phyloP scores from a whole-genome alignment of 2,113 vertebrate species.

The Rhinoderma darwinii region DNA sequence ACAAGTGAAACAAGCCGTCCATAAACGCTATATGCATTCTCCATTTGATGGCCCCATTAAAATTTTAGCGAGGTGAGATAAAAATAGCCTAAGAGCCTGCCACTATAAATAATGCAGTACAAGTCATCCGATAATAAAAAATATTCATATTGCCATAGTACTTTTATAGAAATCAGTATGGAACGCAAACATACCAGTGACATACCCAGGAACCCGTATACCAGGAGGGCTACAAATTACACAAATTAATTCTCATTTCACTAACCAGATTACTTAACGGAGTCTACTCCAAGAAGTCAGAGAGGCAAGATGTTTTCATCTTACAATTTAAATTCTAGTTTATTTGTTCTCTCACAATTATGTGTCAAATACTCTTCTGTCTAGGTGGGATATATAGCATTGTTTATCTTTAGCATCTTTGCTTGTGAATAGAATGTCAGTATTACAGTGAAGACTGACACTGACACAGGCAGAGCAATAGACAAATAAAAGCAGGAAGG shows the following conservation, averaged over 20 bases:
- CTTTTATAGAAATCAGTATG: neutral
- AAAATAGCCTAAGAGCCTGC: neutral
- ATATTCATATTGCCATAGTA: neutral
- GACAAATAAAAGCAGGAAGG: neutral
- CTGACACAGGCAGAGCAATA: neutral
- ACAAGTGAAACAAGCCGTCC: neutral
- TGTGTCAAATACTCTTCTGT: too few relatives aligned
- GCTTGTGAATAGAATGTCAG: neutral
- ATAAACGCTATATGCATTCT: neutral
- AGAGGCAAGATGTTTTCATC: neutral
- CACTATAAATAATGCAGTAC: slow-evolving; percentile 16
- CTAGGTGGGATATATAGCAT: too few relatives aligned
- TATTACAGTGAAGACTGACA: neutral
- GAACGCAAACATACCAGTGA: neutral
- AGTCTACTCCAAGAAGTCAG: too few relatives aligned
- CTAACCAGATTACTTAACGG: neutral
- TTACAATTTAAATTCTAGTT: too few relatives aligned
- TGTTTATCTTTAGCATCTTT: too few relatives aligned
- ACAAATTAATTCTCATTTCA: neutral
- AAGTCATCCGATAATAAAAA: neutral
- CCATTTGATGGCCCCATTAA: neutral
- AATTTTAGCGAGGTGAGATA: slow-evolving; percentile 18
- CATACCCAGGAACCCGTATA: neutral
- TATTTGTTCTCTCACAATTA: neutral
- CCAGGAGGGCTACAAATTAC: neutral